Conservation (phyloP, 2,797 vertebrate genomes). For the Hirundo rustica region DNA sequence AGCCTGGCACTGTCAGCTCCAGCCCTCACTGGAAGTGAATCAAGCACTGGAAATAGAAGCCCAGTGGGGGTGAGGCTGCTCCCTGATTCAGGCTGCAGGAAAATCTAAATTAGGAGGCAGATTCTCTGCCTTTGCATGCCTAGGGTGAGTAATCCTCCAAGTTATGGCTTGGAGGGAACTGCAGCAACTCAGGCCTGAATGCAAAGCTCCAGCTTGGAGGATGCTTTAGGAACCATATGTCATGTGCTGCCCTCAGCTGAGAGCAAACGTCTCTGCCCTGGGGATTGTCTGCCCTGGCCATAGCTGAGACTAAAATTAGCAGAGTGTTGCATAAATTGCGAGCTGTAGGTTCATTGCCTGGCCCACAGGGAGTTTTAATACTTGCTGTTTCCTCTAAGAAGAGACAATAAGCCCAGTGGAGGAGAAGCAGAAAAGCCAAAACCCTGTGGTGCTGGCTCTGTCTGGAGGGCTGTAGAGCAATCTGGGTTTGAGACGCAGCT, state of each 20-base stretch:
- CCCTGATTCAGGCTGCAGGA: slow-evolving; percentile 23
- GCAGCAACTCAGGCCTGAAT: slow-evolving; percentile 25
- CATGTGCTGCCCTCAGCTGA: background rate
- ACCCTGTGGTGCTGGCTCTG: background rate
- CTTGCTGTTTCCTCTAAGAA: background rate
- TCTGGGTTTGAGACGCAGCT: background rate
- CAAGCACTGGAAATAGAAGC: slow-evolving; percentile 15
- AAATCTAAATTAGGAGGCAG: slow-evolving; percentile 3
- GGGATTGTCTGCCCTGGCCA: background rate
- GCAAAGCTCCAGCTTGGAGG: slow-evolving; percentile 17
- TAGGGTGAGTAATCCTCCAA: slow-evolving; percentile 60
- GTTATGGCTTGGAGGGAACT: slow-evolving; percentile 34
- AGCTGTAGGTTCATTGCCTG: background rate
- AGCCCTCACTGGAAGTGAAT: background rate
- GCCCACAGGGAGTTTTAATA: background rate
- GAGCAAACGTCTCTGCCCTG: background rate
- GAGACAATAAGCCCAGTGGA: background rate
- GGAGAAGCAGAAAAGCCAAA: background rate
- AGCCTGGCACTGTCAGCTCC: background rate
- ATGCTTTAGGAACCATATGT: slow-evolving; percentile 45
- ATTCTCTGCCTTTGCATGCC: background rate
- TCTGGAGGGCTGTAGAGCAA: background rate
- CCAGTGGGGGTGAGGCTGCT: background rate
- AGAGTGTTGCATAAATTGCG: background rate
- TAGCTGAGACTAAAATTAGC: background rate